These are phyloP conservation scores for Caretta caretta DNA, from an alignment of 2,113 vertebrate species.

Conservation along the genomic window DNA sequence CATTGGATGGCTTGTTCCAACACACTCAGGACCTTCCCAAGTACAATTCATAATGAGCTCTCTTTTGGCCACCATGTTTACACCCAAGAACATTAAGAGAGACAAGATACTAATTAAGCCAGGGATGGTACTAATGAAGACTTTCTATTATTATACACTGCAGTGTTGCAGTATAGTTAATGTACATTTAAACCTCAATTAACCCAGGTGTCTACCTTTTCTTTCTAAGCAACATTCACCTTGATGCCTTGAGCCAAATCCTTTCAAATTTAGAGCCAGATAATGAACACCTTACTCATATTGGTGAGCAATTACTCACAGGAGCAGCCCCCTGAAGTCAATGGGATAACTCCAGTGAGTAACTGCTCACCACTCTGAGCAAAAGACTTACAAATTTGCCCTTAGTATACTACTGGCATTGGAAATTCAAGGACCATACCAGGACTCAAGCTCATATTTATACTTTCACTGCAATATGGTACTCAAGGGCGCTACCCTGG, in stretches of 20 bases:
- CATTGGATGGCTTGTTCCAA: background rate
- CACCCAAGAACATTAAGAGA: background rate
- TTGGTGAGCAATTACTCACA: background rate
- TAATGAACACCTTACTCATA: background rate
- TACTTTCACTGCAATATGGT: background rate
- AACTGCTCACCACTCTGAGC: background rate
- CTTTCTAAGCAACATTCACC: background rate
- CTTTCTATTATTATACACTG: background rate
- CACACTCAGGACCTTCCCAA: background rate
- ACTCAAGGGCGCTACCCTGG: background rate
- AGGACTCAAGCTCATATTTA: background rate
- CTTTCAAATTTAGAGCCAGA: background rate
- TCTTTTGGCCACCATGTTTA: background rate
- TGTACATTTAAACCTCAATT: background rate
- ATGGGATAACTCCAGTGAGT: background rate
- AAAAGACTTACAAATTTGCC: background rate
- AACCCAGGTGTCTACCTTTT: background rate
- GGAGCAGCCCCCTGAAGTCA: background rate
- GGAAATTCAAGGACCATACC: background rate
- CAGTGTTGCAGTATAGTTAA: background rate
- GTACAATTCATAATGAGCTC: fast-evolving
- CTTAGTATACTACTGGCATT: background rate
- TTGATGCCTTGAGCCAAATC: background rate
- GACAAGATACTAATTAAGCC: background rate
- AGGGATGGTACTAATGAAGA: background rate